Evolutionary conservation across 2,888 invertebrate genomes (phyloP).

Genomic region (Nomada lathburiana): DNA sequence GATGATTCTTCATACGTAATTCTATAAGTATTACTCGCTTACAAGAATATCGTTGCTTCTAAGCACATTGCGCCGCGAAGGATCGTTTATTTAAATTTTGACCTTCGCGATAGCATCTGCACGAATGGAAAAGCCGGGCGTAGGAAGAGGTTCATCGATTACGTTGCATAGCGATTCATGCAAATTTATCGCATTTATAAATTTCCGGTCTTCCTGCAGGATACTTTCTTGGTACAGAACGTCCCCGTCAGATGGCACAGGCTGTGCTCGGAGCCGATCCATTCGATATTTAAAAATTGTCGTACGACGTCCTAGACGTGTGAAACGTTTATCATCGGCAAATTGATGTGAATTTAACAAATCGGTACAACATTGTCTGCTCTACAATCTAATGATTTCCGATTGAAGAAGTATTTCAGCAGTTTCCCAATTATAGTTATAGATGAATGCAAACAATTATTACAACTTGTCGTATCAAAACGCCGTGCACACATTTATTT

Average conservation of each 20-base stretch:
- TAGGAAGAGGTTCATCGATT: slow-evolving; percentile 20
- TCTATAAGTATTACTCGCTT: background rate
- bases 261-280: slow-evolving; percentile 1
- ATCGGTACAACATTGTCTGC: too few species aligned
- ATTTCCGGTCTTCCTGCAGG: slow-evolving; percentile 2
- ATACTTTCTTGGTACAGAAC: slow-evolving; percentile 14
- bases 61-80: background rate
- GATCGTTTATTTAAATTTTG: slow-evolving; percentile 32
- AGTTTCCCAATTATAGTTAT: too few species aligned
- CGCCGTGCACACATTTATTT: too few species aligned
- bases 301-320: background rate
- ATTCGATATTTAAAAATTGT: background rate
- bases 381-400: too few species aligned
- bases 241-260: slow-evolving; percentile 43
- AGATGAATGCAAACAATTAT: too few species aligned
- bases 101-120: slow-evolving; percentile 17
- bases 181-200: slow-evolving; percentile 12
- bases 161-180: slow-evolving; percentile 9
- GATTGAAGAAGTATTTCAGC: too few species aligned
- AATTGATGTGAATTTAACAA: background rate
- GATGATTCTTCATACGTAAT: too few species aligned
- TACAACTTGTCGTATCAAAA: too few species aligned
- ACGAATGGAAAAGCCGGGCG: slow-evolving; percentile 12
- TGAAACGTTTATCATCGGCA: background rate
- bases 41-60: background rate